Evolutionary conservation across 2,113 vertebrate species (phyloP).

Genomic region (Diadophis punctatus): DNA sequence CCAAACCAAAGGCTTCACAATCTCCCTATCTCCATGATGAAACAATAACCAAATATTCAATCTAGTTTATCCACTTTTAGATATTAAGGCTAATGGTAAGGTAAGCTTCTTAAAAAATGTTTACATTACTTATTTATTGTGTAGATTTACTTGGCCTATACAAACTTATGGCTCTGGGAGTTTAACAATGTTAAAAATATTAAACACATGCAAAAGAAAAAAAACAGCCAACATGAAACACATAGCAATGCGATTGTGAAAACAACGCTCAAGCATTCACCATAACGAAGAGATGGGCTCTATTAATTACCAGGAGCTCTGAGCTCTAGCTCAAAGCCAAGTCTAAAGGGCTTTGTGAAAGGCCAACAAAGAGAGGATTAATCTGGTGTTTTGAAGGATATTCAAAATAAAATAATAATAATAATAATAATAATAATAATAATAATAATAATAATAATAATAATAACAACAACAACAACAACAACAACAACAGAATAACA

Average conservation of each 20-base stretch:
- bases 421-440: no score
- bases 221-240: not conserved
- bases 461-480: no score
- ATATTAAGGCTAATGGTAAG: not conserved
- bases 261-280: not conserved
- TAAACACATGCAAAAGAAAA: not conserved
- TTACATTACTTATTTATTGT: not conserved
- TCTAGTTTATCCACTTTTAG: not conserved
- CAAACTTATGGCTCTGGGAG: not conserved
- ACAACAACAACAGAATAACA: no score
- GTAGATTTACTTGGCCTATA: not conserved
- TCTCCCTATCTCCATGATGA: not conserved
- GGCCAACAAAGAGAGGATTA: not conserved
- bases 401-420: no score
- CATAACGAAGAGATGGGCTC: not conserved
- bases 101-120: not conserved
- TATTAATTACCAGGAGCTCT: not conserved
- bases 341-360: not conserved
- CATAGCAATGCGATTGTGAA: not conserved
- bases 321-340: not conserved
- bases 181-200: not conserved
- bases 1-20: not conserved
- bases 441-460: no score
- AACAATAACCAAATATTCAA: not conserved
- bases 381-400: not conserved